Conservation (phyloP, 2,888 invertebrate genomes). For the Tenthredo scrophulariae region DNA sequence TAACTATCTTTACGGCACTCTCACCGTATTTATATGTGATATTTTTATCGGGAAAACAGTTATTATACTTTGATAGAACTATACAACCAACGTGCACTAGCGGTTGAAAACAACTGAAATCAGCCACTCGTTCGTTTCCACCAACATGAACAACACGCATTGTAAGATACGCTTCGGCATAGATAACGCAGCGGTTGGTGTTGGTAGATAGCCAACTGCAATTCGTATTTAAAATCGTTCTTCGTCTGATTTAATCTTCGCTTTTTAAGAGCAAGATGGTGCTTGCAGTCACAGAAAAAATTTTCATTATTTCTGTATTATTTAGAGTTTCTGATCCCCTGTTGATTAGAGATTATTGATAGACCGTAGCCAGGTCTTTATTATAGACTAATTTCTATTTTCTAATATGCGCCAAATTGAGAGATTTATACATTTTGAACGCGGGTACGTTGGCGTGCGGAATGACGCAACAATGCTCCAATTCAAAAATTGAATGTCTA, state of each 20-base stretch:
- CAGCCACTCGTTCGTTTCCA: constrained; percentile 8
- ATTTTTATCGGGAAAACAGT: constrained; percentile 46
- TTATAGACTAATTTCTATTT: not conserved
- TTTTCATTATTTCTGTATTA: not conserved
- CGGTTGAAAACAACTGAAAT: constrained; percentile 70
- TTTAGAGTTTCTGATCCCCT: not conserved
- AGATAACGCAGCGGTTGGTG: not conserved
- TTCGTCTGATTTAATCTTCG: not conserved
- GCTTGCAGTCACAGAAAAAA: not conserved
- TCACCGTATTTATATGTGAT: constrained; percentile 11
- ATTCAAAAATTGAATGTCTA: not conserved
- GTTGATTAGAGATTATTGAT: not conserved
- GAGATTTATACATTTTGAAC: not conserved
- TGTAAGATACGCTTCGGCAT: not conserved
- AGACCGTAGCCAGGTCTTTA: not conserved
- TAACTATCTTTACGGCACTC: constrained; percentile 19
- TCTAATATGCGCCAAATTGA: not conserved
- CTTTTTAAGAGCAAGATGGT: not conserved
- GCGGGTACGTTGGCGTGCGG: not conserved
- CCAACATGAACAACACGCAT: not conserved
- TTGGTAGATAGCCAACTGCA: not conserved
- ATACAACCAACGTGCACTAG: constrained; percentile 56
- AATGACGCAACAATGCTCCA: not conserved
- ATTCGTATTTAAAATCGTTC: not conserved
- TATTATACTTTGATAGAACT: constrained; percentile 29